These are phyloP conservation scores for Saiga tatarica DNA, from an alignment of 2,113 vertebrate species.

Conservation along the genomic window DNA sequence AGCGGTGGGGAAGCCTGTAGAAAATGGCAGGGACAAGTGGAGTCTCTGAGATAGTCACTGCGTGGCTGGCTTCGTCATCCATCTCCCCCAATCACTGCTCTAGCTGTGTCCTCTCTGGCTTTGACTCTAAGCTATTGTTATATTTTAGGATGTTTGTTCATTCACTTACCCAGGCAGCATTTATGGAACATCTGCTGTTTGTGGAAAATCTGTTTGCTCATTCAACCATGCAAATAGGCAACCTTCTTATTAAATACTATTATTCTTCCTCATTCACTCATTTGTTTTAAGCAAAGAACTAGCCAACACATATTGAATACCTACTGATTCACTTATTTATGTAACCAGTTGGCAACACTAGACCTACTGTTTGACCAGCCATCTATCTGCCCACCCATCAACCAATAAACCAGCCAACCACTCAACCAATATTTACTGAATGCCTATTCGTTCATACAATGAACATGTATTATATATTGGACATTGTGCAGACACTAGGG, in stretches of 20 bases:
- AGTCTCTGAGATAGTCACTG: neutral
- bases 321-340: neutral
- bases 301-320: neutral
- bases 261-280: slow-evolving; percentile 44
- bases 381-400: neutral
- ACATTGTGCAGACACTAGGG: neutral
- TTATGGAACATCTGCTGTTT: slow-evolving; percentile 65
- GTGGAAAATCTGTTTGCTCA: slow-evolving; percentile 63
- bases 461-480: neutral
- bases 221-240: slow-evolving; percentile 38
- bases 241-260: slow-evolving; percentile 54
- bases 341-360: neutral
- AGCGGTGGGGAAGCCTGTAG: neutral
- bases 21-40: neutral
- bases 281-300: slow-evolving; percentile 26
- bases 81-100: neutral
- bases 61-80: rapidly evolving
- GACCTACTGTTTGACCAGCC: neutral
- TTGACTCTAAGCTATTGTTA: neutral
- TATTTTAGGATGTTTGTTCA: slow-evolving; percentile 46
- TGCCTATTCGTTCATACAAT: neutral
- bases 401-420: neutral
- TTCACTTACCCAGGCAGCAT: slow-evolving; percentile 35
- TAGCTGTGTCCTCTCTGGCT: neutral
- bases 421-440: neutral